A percentile compares a stretch with the other conserved stretches of the same genome.
Evolutionary conservation across 2,113 vertebrate genomes (phyloP).

Genomic region (Rhodinocichla rosea): DNA sequence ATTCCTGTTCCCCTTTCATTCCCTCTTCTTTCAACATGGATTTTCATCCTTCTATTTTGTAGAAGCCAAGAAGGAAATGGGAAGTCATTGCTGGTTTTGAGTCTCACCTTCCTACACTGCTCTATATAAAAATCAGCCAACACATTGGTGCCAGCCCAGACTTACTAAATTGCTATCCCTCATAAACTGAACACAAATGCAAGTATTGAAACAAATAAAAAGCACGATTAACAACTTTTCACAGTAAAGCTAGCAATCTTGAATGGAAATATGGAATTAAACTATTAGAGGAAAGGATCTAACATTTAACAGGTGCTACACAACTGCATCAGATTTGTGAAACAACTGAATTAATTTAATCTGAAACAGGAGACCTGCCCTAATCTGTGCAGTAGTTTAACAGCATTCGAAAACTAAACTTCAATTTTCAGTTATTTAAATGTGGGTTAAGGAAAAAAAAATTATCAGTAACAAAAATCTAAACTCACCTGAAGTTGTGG

Average conservation of each 20-base stretch:
- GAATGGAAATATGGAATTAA: not conserved
- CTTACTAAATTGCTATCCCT: not conserved
- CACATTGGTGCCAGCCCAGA: not conserved
- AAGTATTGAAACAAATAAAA: not conserved
- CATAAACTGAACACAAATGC: not conserved
- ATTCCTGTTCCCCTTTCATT: not conserved
- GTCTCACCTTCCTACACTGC: not conserved
- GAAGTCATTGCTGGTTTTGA: not conserved
- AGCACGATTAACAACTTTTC: not conserved
- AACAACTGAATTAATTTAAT: not conserved
- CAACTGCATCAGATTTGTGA: not conserved
- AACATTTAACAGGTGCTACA: not conserved
- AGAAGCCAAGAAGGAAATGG: not conserved
- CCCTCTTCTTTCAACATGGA: not conserved
- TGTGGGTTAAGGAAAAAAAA: not conserved
- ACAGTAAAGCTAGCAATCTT: not conserved
- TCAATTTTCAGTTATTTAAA: constrained; percentile 29
- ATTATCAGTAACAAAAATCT: constrained; percentile 37
- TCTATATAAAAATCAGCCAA: not conserved
- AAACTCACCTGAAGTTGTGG: constrained; percentile 85
- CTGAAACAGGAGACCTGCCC: not conserved
- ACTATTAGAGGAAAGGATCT: not conserved
- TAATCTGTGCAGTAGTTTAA: not conserved
- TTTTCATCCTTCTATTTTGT: not conserved
- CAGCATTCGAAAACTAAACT: not conserved